Conservation (phyloP, 2,888 invertebrate species). For the Branchinecta sandiegonensis region DNA sequence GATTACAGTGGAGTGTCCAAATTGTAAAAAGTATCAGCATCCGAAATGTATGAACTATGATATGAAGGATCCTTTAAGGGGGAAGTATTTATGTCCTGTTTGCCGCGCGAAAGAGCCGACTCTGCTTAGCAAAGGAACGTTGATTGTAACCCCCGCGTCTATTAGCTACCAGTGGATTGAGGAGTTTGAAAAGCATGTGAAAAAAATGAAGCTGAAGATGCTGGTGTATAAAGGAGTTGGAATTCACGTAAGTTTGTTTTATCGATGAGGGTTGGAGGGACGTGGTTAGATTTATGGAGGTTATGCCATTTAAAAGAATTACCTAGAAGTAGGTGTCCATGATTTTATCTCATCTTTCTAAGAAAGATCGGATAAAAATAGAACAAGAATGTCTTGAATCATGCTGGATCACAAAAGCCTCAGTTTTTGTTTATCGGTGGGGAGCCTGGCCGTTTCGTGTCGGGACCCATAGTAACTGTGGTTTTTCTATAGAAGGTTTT, state of each 20-base stretch:
- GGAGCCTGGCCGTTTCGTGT: too few relatives aligned
- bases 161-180: conserved; percentile 56
- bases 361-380: too few relatives aligned
- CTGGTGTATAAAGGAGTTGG: conserved; percentile 37
- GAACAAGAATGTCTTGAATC: too few relatives aligned
- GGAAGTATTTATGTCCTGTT: conserved; percentile 46
- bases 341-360: too few relatives aligned
- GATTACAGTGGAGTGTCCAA: conserved; percentile 39
- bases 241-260: conserved; percentile 4
- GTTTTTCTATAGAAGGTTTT: too few relatives aligned
- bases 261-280: neutral
- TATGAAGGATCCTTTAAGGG: conserved; percentile 31
- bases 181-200: conserved; percentile 50
- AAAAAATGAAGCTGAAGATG: conserved; percentile 37
- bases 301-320: too few relatives aligned
- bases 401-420: too few relatives aligned
- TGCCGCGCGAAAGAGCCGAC: conserved; percentile 45
- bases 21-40: conserved; percentile 49
- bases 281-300: too few relatives aligned
- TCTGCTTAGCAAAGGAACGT: conserved; percentile 45
- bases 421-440: too few relatives aligned
- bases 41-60: conserved; percentile 44
- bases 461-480: too few relatives aligned
- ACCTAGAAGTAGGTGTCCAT: too few relatives aligned
- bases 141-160: conserved; percentile 53